Conservation (phyloP, 2,113 vertebrate species). For the Helogale parvula region DNA sequence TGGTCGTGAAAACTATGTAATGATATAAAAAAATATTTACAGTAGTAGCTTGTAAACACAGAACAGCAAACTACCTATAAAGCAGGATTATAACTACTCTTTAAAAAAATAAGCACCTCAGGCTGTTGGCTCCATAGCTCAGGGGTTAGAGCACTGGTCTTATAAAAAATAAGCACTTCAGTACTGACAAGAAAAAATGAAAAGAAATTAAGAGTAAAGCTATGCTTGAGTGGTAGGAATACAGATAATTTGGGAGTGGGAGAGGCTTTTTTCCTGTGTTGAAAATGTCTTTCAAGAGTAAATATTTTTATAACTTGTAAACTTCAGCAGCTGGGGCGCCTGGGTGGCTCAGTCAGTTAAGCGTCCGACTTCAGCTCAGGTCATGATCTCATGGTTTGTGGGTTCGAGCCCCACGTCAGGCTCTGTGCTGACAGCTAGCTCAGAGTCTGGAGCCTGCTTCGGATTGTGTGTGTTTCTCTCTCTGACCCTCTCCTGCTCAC, state of each 20-base stretch:
- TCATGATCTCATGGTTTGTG: too few species aligned
- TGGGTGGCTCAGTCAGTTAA: too few species aligned
- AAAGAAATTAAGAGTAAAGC: not conserved
- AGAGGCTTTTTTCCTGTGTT: not conserved
- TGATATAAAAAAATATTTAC: constrained; percentile 53
- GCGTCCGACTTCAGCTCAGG: too few species aligned
- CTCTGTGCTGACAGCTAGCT: too few species aligned
- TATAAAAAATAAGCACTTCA: not conserved
- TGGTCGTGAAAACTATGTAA: constrained; percentile 30
- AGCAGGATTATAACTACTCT: constrained; percentile 1
- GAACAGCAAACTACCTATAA: constrained; percentile 7
- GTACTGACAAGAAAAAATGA: constrained; percentile 4
- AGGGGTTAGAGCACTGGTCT: too few species aligned
- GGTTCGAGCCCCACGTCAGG: too few species aligned
- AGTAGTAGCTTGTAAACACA: constrained; percentile 26
- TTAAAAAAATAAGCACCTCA: not conserved
- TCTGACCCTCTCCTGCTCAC: too few species aligned
- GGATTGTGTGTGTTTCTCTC: too few species aligned
- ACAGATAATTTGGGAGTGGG: not conserved
- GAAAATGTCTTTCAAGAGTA: constrained; percentile 38
- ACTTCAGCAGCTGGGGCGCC: too few species aligned
- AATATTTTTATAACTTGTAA: constrained; percentile 39
- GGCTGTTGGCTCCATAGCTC: too few species aligned
- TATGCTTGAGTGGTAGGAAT: constrained; percentile 12
- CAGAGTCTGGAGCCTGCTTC: too few species aligned